Conservation (phyloP, 2,888 invertebrate genomes). For the Agrotis puta region DNA sequence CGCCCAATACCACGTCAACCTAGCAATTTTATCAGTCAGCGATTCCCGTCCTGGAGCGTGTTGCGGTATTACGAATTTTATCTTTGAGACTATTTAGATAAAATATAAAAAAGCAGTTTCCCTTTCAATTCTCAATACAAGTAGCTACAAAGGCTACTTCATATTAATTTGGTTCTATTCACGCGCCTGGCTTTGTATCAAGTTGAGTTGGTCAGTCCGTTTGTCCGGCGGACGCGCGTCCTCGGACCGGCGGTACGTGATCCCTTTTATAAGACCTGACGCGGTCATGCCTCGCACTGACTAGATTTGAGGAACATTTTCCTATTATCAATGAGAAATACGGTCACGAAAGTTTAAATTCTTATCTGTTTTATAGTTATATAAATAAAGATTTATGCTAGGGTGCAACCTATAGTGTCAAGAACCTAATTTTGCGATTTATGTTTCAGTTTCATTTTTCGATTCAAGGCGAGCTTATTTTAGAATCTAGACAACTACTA, state of each 20-base stretch:
- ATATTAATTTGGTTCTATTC: slow-evolving; percentile 38
- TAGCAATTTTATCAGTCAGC: too few relatives aligned
- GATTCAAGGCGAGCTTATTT: not conserved
- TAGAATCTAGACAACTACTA: not conserved
- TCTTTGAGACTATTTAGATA: too few relatives aligned
- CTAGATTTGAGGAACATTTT: slow-evolving; percentile 23
- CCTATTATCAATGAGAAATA: not conserved
- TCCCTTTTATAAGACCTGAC: slow-evolving; percentile 31
- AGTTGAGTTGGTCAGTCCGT: slow-evolving; percentile 48
- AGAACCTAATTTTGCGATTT: not conserved
- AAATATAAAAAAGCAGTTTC: too few relatives aligned
- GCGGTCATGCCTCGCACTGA: not conserved
- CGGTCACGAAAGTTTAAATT: not conserved
- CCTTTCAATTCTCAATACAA: too few relatives aligned
- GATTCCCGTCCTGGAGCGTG: too few relatives aligned
- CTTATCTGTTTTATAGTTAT: not conserved
- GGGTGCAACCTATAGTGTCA: too few relatives aligned
- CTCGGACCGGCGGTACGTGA: slow-evolving; percentile 48
- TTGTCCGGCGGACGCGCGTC: slow-evolving; percentile 43
- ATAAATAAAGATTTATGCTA: too few relatives aligned
- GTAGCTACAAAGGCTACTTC: not conserved
- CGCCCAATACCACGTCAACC: too few relatives aligned
- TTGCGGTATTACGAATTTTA: too few relatives aligned
- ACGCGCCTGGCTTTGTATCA: slow-evolving; percentile 26
- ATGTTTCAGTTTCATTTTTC: not conserved